Base-by-base conservation (phyloP, 1,140 invertebrate genomes). In the Drosophila kurseongensis region DNA sequence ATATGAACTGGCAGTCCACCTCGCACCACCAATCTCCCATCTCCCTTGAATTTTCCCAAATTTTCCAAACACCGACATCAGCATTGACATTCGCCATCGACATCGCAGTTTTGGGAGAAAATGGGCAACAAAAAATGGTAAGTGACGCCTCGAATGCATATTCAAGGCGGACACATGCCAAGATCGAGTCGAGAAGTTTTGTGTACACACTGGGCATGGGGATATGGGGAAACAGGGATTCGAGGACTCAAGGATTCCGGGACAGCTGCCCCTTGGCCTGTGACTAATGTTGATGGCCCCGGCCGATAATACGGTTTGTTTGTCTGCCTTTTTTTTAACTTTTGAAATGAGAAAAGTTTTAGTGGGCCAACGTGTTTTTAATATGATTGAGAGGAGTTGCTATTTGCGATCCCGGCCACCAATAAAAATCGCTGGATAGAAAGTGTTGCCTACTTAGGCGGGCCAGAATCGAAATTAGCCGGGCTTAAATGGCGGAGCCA, bases 281-380 rank as follows among this genome's bases (percentile, higher is more conserved):
- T 89, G 84, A 89, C 85, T 85, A 84, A 89, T 89, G 84, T 60
- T 78, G 75, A 78, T 78, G 75, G 75, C 50, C 54, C 58, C 61
- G 29, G 29, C 76, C 85, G 84, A 89, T 89, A 89, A 90, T 84
- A 73, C 78, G 80, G 85, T 84, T 84, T 86, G 83, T 86, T 85
- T 80, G 86, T 88, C 74, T 82, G 80, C 69, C 78, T 74, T 86
- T 86, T 74, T 88, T 88, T 84, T 73, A 89, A 89, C 77, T 88
- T 79, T 88, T 75, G 85, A 89, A 89, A 89, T 89, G 84, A 89
- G 84, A 89, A 89, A 89, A 89, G 80, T 89, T 89, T 88, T 58
- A 42, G 59, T 80, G 59, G 44, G 74, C 59, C 76, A 74, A 77
- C 50, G 73, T 76, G 62, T 76, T 68, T 77, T 76, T 68, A 75